These are phyloP conservation scores for Nothura maculosa DNA, from an alignment of 2,797 vertebrate species.

Conservation along the genomic window DNA sequence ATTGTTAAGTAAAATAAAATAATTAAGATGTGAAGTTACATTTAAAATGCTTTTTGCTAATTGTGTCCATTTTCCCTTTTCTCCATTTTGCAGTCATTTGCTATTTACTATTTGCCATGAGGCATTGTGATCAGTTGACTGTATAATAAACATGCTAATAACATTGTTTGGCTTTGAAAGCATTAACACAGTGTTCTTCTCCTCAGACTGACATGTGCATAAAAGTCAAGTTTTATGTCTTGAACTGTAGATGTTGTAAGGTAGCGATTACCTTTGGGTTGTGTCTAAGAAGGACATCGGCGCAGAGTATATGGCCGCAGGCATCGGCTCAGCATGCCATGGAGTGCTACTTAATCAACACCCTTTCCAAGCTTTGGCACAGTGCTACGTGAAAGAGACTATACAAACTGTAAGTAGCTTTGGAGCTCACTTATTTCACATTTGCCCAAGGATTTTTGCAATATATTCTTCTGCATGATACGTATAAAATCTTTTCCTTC, in stretches of 20 bases:
- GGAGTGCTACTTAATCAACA: background rate
- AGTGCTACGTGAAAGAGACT: background rate
- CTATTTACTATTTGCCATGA: slow-evolving; percentile 32
- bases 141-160: slow-evolving; percentile 57
- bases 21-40: slow-evolving; percentile 14
- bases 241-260: background rate
- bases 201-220: background rate
- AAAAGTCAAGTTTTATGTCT: background rate
- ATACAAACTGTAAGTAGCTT: background rate
- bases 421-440: background rate
- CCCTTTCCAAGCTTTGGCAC: background rate
- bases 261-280: background rate
- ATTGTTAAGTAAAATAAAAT: slow-evolving; percentile 31
- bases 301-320: background rate
- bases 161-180: slow-evolving; percentile 42
- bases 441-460: background rate
- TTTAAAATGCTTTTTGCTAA: slow-evolving; percentile 41
- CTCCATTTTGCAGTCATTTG: background rate
- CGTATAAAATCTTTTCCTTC: background rate
- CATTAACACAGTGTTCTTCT: background rate
- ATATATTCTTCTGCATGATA: background rate
- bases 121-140: slow-evolving; percentile 60
- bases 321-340: background rate
- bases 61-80: slow-evolving; percentile 24
- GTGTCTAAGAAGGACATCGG: background rate